Conservation (phyloP, 2,888 invertebrate genomes). For the Steinernema carpocapsae region DNA sequence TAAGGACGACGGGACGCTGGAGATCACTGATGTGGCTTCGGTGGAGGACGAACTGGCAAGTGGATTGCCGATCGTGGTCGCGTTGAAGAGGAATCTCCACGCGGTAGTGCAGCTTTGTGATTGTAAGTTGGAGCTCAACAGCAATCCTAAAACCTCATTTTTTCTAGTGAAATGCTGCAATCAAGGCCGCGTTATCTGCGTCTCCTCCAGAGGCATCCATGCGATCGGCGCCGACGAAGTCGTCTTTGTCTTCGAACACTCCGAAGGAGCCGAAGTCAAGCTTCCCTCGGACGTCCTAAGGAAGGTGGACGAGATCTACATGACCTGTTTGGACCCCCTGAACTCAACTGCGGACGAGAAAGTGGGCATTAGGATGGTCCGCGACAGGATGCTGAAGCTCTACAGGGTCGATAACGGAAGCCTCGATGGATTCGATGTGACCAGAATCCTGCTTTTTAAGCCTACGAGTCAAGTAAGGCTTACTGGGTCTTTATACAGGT, state of each 20-base stretch:
- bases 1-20: slow-evolving; percentile 38
- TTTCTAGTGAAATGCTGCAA: slow-evolving; percentile 35
- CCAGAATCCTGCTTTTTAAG: slow-evolving; percentile 40
- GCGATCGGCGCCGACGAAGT: slow-evolving; percentile 52
- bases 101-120: slow-evolving; percentile 41
- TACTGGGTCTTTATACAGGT: neutral
- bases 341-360: slow-evolving; percentile 41
- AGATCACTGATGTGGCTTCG: slow-evolving; percentile 14
- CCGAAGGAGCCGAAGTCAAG: slow-evolving; percentile 28
- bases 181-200: slow-evolving; percentile 29
- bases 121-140: slow-evolving; percentile 27
- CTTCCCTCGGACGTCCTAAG: slow-evolving; percentile 32
- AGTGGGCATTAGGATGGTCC: slow-evolving; percentile 44
- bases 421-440: slow-evolving; percentile 43
- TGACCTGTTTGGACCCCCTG: slow-evolving; percentile 38
- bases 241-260: slow-evolving; percentile 44
- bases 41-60: slow-evolving; percentile 34
- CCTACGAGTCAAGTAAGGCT: slow-evolving; percentile 44
- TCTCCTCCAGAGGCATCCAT: slow-evolving; percentile 41
- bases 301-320: slow-evolving; percentile 43
- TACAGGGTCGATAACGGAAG: slow-evolving; percentile 37
- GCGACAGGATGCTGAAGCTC: slow-evolving; percentile 42
- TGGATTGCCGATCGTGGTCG: slow-evolving; percentile 39
- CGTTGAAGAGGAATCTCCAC: slow-evolving; percentile 46
- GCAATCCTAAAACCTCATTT: neutral